A percentile compares a stretch with the other conserved stretches of the same genome.
These are phyloP conservation scores for Tribolium madens DNA, from an alignment of 1,140 invertebrate genomes.

Conservation along the genomic window DNA sequence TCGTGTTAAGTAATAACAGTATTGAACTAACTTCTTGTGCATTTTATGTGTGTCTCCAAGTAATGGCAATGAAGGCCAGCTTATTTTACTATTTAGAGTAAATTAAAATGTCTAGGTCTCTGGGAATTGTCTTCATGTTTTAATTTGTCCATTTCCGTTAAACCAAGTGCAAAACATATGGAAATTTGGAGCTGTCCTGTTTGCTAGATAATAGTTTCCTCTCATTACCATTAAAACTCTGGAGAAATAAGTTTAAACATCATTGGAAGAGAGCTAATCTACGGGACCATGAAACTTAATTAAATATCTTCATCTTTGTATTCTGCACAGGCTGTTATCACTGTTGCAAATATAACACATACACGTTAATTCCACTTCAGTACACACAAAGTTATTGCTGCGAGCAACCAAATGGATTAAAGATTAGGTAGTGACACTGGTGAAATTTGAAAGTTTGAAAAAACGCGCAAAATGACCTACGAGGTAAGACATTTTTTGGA, in stretches of 20 bases:
- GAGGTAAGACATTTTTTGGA: conserved; percentile 49
- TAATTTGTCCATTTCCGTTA: not conserved
- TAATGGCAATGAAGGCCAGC: conserved; percentile 1
- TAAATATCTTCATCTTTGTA: conserved; percentile 38
- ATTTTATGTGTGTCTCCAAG: not conserved
- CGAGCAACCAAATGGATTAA: too few relatives aligned
- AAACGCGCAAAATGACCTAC: conserved; percentile 42
- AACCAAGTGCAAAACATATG: not conserved
- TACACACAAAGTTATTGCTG: not conserved
- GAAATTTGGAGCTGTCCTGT: not conserved
- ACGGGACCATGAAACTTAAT: conserved; percentile 50
- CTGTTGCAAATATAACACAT: not conserved
- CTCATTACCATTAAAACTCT: not conserved
- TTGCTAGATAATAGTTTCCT: not conserved
- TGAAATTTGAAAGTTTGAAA: not conserved
- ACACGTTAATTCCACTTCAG: not conserved
- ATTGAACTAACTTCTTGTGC: too few relatives aligned
- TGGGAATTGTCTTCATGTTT: not conserved
- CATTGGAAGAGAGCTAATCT: conserved; percentile 38
- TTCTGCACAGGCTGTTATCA: conserved; percentile 1
- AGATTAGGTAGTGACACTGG: not conserved
- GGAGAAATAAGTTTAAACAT: conserved; percentile 14
- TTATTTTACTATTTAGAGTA: conserved; percentile 27
- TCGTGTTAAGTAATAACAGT: too few relatives aligned
- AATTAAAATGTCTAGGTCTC: not conserved